Conservation (phyloP, 1,140 invertebrate species). For the Tenebrio molitor region DNA sequence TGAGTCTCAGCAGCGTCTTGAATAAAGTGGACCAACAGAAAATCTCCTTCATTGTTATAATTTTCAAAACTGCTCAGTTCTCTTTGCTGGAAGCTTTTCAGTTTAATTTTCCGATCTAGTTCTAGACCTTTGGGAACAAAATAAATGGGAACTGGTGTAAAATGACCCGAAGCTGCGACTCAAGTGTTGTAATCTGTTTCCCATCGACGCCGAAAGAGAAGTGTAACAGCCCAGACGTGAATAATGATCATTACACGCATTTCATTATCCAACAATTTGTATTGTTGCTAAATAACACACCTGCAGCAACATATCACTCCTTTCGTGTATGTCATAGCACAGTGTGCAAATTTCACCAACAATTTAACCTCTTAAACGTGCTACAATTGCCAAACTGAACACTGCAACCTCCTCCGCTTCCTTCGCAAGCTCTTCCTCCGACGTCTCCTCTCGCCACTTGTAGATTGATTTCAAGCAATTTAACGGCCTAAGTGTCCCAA, state of each 20-base stretch:
- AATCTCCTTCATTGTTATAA: too few species aligned
- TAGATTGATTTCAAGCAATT: slow-evolving; percentile 47
- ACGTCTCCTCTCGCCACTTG: background rate
- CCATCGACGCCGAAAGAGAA: too few species aligned
- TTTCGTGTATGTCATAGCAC: slow-evolving; percentile 15
- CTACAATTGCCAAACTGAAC: slow-evolving; percentile 41
- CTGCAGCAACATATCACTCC: slow-evolving; percentile 19
- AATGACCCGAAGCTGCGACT: too few species aligned
- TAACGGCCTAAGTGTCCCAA: slow-evolving; percentile 39
- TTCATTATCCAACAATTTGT: slow-evolving; percentile 35
- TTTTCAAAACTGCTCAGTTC: too few species aligned
- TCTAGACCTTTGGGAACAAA: too few species aligned
- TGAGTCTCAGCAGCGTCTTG: too few species aligned
- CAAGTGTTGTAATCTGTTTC: too few species aligned
- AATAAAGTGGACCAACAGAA: too few species aligned
- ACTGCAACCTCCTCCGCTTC: slow-evolving; percentile 17
- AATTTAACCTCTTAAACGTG: slow-evolving; percentile 48
- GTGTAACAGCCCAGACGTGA: too few species aligned
- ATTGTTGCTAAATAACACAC: slow-evolving; percentile 33
- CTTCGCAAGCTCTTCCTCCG: background rate
- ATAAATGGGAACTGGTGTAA: too few species aligned
- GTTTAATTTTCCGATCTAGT: too few species aligned
- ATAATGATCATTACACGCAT: slow-evolving; percentile 36
- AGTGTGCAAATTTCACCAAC: slow-evolving; percentile 47
- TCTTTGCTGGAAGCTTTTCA: too few species aligned